Evolutionary conservation across 1,140 invertebrate genomes (phyloP), one percentile per base, ranked within the genome.

Genomic region (Drosophila repleta): DNA sequence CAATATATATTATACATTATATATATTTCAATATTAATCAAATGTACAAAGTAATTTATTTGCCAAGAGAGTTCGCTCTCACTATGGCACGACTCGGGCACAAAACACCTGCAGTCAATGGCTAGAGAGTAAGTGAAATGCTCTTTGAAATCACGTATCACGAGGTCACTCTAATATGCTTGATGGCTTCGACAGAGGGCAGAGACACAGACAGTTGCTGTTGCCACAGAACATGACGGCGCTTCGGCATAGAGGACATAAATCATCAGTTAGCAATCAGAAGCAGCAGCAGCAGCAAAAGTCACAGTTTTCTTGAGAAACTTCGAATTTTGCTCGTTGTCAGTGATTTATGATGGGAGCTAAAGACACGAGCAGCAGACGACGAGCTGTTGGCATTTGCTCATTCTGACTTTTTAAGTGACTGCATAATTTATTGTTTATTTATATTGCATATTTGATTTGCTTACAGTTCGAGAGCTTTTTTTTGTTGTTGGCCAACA

Each of bases 351-450:
- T 58, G 29, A 29, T 29, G 29, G 37, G n/a, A n/a, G n/a, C n/a
- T n/a, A n/a, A n/a, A 5, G 52, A 2, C 39, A 3, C 3, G 39
- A 17, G 39, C 37, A 46, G 3, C 4, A n/a, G 11, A n/a, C 15
- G 17, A 15, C 2, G 26, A 57, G 18, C 13, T 45, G 53, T 10
- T 15, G 26, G 49, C 0, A 49, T 70, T 65, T 57, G 37, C 24
- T 65, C 20, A 58, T 58, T 71, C 62, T 37, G 53, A 17, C 62
- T 57, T 66, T 52, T 58, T 39, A 15, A 71, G 45, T 52, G 37
- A 21, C 15, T 66, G 62, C 53, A 71, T 58, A 71, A 71, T 66
- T 66, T 52, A 71, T 58, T 66, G 37, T 66, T 66, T 71, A 52
- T 66, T 66, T 66, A 52, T 46, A 21, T 71, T 65, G 55, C 26